phyloP scores from a whole-genome alignment of 2,113 vertebrate genomes.

The Megaceryle maxima region DNA sequence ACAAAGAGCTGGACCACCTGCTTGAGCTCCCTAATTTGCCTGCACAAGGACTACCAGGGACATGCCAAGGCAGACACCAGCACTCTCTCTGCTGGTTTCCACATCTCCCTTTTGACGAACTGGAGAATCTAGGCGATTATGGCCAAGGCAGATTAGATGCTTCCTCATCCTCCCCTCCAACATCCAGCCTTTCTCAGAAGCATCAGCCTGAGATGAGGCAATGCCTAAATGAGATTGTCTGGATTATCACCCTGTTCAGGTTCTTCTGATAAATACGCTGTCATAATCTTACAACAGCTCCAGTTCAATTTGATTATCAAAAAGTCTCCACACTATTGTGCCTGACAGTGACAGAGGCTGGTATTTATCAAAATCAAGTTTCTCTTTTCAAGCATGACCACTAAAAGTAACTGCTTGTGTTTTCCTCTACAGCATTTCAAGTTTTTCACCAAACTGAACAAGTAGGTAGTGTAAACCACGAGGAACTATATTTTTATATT shows the following conservation, averaged over 20 bases:
- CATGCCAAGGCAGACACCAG: fast-evolving
- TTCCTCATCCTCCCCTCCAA: background rate
- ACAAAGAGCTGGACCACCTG: background rate
- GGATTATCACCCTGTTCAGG: background rate
- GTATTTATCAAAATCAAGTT: background rate
- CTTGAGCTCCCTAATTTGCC: background rate
- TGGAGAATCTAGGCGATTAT: background rate
- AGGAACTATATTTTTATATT: background rate
- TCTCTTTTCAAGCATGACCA: background rate
- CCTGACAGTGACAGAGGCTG: background rate
- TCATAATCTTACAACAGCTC: background rate
- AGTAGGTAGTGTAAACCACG: background rate
- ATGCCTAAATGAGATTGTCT: background rate
- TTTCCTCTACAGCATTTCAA: background rate
- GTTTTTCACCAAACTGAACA: background rate
- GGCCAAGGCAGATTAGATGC: background rate
- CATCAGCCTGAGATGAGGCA: background rate
- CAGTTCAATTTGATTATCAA: background rate
- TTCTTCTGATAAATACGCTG: background rate
- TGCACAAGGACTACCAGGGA: background rate
- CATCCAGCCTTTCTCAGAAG: background rate
- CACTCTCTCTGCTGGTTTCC: background rate
- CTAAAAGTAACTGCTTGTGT: background rate
- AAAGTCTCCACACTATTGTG: background rate
- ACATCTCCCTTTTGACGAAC: background rate